Evolutionary conservation across 2,113 vertebrate genomes (phyloP), one percentile per base, ranked within the genome.

Genomic region (Jacana jacana): DNA sequence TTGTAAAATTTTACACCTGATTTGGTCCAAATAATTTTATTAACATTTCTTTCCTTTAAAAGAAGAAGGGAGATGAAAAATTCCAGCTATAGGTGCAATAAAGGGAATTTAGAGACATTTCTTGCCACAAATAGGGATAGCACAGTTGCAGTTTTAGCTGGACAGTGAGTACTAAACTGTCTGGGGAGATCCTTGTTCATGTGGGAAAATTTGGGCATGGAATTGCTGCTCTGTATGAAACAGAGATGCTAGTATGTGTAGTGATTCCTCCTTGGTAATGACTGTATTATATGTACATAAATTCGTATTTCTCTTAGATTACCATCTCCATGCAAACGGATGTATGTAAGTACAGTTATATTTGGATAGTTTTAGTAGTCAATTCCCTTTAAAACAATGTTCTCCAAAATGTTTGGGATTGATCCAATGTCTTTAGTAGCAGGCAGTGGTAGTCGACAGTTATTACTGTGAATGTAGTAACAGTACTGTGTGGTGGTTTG

Each of bases 21-120:
- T 89, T 93, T 64, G 57, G 9, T 81, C 68, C 46, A 25, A 79
- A 95, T 89, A 72, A 91, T 48, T 82, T 91, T 65, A 88, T 48
- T 95, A 77, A 54, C 49, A 39, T 83, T 77, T 87, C 51, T 75
- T 79, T 7, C 23, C 25, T 28, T 71, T 11, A 22, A 85, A 81
- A 44, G 57, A 40, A 40, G 20, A 44, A 16, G 37, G 19, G 48
- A 93, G 81, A 79, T 22, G 49, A 89, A 89, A 84, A 86, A 37
- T 24, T 94, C 81, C 87, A 89, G 49, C 94, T 96, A 49, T 88
- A 92, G 69, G 63, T 94, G 28, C 88, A 91, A 68, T 88, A 92
- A 81, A 70, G n/a, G 81, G 89, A 58, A 49, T 70, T 22, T 0
- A 37, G 40, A 72, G 35, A 60, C 3, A 11, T 33, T 66, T 78